A percentile compares a stretch with the other conserved stretches of the same genome.
Evolutionary conservation across 2,797 vertebrate species (phyloP).

Genomic region (Discoglossus pictus): DNA sequence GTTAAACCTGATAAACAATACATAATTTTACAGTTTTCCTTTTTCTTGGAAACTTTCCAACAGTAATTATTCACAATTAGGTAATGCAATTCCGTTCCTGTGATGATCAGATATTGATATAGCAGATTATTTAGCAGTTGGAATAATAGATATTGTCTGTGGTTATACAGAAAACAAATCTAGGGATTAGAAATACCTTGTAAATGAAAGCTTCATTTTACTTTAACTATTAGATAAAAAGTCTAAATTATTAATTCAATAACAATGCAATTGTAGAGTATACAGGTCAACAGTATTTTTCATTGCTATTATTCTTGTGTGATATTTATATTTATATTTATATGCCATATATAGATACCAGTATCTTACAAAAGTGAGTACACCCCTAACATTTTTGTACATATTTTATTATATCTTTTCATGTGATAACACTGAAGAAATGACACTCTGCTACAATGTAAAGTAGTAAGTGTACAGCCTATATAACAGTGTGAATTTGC

Average conservation of each 20-base stretch:
- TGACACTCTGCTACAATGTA: too few species aligned
- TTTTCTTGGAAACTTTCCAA: background rate
- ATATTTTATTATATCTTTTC: too few species aligned
- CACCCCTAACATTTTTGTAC: too few species aligned
- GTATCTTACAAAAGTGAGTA: too few species aligned
- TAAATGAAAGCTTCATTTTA: background rate
- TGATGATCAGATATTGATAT: background rate
- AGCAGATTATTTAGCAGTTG: background rate
- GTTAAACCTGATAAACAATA: background rate
- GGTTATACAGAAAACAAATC: background rate
- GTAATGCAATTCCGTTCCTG: background rate
- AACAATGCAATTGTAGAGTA: too few species aligned
- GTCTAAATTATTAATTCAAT: background rate
- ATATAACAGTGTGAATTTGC: too few species aligned
- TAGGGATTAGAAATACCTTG: background rate
- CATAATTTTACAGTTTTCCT: background rate
- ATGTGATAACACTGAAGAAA: too few species aligned
- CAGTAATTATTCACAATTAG: slow-evolving; percentile 1
- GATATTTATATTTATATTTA: background rate
- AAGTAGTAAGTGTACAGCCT: too few species aligned
- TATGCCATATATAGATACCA: background rate
- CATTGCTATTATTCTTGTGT: background rate
- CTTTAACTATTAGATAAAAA: background rate
- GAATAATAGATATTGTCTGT: background rate
- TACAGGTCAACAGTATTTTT: background rate